A percentile compares a stretch with the other conserved stretches of the same genome.
Evolutionary conservation across 2,888 invertebrate species (phyloP).

Genomic region (Hirtodrosophila histrioides): DNA sequence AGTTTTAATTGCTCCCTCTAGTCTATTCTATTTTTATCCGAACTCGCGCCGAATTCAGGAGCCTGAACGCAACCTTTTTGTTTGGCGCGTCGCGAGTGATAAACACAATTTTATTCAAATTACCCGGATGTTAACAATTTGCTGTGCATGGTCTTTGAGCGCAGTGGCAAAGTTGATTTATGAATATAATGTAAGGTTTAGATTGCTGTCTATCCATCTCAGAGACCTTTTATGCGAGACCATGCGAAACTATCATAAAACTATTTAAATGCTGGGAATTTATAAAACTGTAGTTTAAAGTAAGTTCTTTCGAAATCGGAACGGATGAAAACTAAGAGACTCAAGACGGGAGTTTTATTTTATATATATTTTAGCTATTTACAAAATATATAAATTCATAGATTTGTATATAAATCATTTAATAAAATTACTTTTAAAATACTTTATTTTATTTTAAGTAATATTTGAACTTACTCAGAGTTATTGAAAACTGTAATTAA

Average conservation of each 20-base stretch:
- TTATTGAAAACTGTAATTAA: no score
- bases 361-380: no score
- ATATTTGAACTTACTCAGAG: no score
- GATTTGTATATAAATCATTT: no score
- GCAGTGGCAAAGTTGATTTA: slow-evolving; percentile 64
- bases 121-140: slow-evolving; percentile 78
- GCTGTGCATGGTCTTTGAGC: slow-evolving; percentile 60
- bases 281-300: background rate
- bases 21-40: slow-evolving; percentile 41
- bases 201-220: slow-evolving; percentile 2
- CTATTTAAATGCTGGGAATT: background rate
- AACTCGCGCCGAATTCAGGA: slow-evolving; percentile 11
- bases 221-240: slow-evolving; percentile 8
- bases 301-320: background rate
- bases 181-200: slow-evolving; percentile 59
- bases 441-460: no score
- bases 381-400: no score
- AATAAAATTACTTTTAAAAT: no score
- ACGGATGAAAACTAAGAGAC: no score
- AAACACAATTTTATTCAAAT: slow-evolving; percentile 71
- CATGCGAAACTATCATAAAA: slow-evolving; percentile 22
- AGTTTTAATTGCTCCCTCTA: slow-evolving; percentile 61
- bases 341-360: no score
- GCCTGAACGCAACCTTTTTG: slow-evolving; percentile 18
- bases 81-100: slow-evolving; percentile 42